Percentiles rank a stretch among this genome's conserved stretches.
These are phyloP conservation scores for Meloidogyne exigua DNA, from an alignment of 1,140 invertebrate species.

Conservation along the genomic window DNA sequence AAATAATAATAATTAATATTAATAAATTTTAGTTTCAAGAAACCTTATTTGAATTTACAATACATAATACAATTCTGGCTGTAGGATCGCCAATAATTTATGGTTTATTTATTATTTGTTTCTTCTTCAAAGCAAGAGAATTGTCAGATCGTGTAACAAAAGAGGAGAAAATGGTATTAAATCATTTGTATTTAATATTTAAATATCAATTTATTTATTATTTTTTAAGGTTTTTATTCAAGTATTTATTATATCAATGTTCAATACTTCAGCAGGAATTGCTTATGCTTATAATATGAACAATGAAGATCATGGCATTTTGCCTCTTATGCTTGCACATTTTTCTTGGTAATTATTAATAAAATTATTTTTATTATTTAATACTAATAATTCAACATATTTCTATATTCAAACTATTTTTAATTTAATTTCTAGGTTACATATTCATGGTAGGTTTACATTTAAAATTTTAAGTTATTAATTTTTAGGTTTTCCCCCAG, in stretches of 20 bases:
- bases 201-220: not conserved
- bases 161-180: constrained; percentile 5
- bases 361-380: not conserved
- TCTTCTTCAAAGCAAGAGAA: not conserved
- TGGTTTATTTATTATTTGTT: not conserved
- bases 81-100: constrained; percentile 1
- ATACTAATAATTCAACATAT: not conserved
- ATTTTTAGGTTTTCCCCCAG: constrained; percentile 12
- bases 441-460: not conserved
- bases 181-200: not conserved
- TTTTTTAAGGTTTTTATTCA: constrained; percentile 14
- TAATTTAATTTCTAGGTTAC: constrained; percentile 1
- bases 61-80: constrained; percentile 11
- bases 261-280: constrained; percentile 4
- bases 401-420: not conserved
- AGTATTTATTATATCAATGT: constrained; percentile 19
- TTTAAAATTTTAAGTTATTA: not conserved
- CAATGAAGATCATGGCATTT: not conserved
- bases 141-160: not conserved
- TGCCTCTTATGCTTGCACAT: not conserved
- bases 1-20: not conserved
- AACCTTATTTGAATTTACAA: not conserved
- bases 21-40: not conserved
- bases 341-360: constrained; percentile 16
- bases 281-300: constrained; percentile 1